Percentiles rank a stretch among this genome's conserved stretches.
phyloP scores from a whole-genome alignment of 2,888 invertebrate genomes.

The Orthosia cruda region DNA sequence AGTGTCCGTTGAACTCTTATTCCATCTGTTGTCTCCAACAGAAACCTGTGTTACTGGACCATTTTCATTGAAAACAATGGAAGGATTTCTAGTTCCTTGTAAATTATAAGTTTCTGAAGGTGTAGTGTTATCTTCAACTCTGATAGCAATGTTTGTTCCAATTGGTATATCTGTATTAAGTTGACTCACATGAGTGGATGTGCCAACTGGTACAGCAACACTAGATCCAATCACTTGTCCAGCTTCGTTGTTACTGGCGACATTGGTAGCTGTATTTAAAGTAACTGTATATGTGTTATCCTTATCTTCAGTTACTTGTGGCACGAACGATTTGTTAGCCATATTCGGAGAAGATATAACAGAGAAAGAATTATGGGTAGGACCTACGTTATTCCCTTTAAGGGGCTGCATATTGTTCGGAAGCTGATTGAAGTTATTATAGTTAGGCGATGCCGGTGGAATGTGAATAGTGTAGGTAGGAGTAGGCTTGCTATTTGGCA shows the following conservation, averaged over 20 bases:
- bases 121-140: conserved; percentile 86
- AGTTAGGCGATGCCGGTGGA: conserved; percentile 75
- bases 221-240: conserved; percentile 85
- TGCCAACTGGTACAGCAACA: conserved; percentile 82
- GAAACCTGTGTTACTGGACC: conserved; percentile 74
- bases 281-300: conserved; percentile 84
- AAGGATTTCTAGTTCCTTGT: conserved; percentile 77
- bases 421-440: conserved; percentile 72
- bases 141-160: conserved; percentile 89
- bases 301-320: conserved; percentile 74
- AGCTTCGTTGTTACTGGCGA: conserved; percentile 79
- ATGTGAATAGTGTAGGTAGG: conserved; percentile 87
- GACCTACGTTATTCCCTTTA: conserved; percentile 65
- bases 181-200: conserved; percentile 77
- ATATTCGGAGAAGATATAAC: conserved; percentile 74
- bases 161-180: conserved; percentile 89
- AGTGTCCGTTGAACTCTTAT: conserved; percentile 76
- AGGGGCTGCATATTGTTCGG: conserved; percentile 37
- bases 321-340: conserved; percentile 76
- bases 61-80: conserved; percentile 74
- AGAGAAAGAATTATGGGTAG: conserved; percentile 74
- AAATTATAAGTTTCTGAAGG: conserved; percentile 80
- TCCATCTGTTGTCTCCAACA: conserved; percentile 86
- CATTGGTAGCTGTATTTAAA: conserved; percentile 85
- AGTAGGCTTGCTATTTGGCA: conserved; percentile 83